phyloP scores from a whole-genome alignment of 2,888 invertebrate genomes.

The Leucania comma region DNA sequence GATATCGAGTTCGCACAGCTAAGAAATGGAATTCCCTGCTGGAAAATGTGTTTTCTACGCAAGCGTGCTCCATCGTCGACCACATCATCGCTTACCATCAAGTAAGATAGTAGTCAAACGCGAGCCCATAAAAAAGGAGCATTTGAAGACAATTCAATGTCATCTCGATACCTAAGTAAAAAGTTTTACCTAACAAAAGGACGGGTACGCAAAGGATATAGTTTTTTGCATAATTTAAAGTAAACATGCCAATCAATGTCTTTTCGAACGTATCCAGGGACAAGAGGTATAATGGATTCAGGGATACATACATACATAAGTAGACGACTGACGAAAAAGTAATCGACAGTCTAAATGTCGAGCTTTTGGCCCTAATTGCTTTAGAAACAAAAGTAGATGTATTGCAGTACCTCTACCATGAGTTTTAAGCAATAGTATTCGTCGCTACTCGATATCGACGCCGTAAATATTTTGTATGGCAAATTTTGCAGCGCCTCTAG shows the following conservation, averaged over 20 bases:
- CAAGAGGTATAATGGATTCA: constrained; percentile 26
- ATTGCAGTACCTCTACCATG: too few species aligned
- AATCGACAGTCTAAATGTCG: constrained; percentile 27
- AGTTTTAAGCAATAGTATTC: too few species aligned
- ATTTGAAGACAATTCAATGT: background rate
- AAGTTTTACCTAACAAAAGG: background rate
- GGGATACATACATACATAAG: constrained; percentile 10
- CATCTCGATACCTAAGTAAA: background rate
- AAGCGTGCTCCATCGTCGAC: too few species aligned
- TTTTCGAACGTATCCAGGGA: constrained; percentile 15
- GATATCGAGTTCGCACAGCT: too few species aligned
- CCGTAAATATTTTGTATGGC: too few species aligned
- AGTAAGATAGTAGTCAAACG: too few species aligned
- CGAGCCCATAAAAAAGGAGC: too few species aligned
- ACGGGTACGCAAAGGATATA: background rate
- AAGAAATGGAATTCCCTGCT: too few species aligned
- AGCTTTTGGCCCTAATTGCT: constrained; percentile 27
- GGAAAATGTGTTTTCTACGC: too few species aligned
- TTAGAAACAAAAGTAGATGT: constrained; percentile 8
- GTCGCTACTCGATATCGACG: too few species aligned
- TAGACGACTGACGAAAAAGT: constrained; percentile 28
- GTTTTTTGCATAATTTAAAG: constrained; percentile 40
- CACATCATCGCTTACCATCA: too few species aligned
- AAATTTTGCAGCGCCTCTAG: too few species aligned
- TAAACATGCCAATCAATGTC: constrained; percentile 34